Conservation (phyloP, 23 tunicate genomes). For the Halocynthia roretzi region DNA sequence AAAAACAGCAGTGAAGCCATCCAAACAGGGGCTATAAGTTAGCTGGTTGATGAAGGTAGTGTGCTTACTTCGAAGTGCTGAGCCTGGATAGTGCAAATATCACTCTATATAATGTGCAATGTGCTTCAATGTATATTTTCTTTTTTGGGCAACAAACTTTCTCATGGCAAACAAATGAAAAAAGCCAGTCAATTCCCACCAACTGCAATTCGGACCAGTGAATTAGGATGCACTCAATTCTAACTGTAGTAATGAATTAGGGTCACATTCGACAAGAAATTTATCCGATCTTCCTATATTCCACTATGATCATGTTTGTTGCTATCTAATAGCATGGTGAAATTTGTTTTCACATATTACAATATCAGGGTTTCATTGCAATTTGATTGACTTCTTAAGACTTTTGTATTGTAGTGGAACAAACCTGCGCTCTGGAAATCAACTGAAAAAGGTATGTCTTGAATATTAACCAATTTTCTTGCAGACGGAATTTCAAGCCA, state of each 20-base stretch:
- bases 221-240: too few species aligned
- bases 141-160: not conserved
- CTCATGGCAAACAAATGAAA: too few species aligned
- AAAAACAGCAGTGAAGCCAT: slow-evolving; percentile 84
- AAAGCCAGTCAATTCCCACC: too few species aligned
- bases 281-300: too few species aligned
- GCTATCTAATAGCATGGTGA: not conserved
- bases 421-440: slow-evolving; percentile 86
- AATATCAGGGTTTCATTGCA: too few species aligned
- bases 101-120: not conserved
- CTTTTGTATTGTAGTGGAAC: not conserved
- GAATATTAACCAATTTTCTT: slow-evolving; percentile 30
- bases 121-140: not conserved
- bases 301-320: not conserved
- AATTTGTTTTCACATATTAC: not conserved
- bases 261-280: too few species aligned
- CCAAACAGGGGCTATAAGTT: slow-evolving; percentile 80
- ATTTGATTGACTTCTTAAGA: too few species aligned
- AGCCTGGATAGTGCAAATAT: slow-evolving; percentile 31
- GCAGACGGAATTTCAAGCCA: slow-evolving; percentile 46
- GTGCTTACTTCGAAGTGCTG: slow-evolving; percentile 19
- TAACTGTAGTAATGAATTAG: too few species aligned
- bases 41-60: slow-evolving; percentile 35
- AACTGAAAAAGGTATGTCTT: slow-evolving; percentile 82
- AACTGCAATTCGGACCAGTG: too few species aligned